phyloP scores from a whole-genome alignment of 2,113 vertebrate species.

The Pongo abelii region DNA sequence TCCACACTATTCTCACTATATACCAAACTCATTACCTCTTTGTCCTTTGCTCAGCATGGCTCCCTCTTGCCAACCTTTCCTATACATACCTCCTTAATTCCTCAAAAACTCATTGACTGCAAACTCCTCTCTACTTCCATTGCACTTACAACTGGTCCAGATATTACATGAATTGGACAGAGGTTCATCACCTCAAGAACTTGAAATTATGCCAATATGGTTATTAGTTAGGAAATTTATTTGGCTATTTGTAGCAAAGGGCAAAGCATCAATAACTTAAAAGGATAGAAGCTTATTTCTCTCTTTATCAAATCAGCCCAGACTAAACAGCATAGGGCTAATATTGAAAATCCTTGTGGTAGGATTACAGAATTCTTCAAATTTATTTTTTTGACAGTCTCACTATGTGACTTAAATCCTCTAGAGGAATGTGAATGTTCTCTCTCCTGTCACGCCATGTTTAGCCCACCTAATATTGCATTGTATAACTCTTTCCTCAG shows the following conservation, averaged over 20 bases:
- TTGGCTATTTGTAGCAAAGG: not conserved
- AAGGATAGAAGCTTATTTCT: not conserved
- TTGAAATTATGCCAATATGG: not conserved
- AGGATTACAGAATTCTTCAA: not conserved
- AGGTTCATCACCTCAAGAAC: not conserved
- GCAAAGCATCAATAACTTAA: not conserved
- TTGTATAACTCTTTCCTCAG: not conserved
- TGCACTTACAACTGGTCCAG: not conserved
- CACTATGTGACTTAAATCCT: not conserved
- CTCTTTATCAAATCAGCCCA: not conserved
- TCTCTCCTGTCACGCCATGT: fast-evolving
- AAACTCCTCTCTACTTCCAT: not conserved
- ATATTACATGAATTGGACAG: not conserved
- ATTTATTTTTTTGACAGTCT: not conserved
- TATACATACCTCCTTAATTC: not conserved
- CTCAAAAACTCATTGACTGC: not conserved
- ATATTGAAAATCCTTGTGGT: not conserved
- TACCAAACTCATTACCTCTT: not conserved
- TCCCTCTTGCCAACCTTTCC: not conserved
- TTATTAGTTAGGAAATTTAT: not conserved
- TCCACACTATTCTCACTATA: not conserved
- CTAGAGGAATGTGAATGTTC: not conserved
- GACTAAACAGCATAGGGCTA: not conserved
- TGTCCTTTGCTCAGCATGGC: not conserved
- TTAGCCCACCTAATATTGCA: not conserved